These are phyloP conservation scores for Pterocles burchelli DNA, from an alignment of 2,113 vertebrate species.

Conservation along the genomic window DNA sequence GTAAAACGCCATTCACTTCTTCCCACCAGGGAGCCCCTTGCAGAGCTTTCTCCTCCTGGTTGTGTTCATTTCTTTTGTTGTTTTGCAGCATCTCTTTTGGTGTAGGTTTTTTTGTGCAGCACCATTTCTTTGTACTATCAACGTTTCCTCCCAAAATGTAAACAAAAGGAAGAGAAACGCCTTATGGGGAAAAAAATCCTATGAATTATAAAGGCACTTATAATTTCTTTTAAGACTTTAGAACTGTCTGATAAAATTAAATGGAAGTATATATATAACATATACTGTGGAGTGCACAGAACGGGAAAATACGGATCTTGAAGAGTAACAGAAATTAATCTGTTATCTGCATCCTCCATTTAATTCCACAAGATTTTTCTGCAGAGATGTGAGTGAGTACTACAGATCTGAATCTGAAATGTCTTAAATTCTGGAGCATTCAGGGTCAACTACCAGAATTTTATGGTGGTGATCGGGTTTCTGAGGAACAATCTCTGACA, in stretches of 20 bases:
- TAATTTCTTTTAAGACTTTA: background rate
- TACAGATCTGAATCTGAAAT: background rate
- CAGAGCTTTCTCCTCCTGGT: background rate
- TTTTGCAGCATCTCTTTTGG: slow-evolving; percentile 1
- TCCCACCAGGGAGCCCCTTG: background rate
- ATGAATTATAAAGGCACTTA: background rate
- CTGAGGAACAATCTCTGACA: background rate
- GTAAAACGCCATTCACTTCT: background rate
- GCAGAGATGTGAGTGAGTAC: background rate
- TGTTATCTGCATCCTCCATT: background rate
- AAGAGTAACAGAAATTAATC: background rate
- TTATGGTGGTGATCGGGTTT: background rate
- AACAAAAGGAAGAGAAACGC: background rate
- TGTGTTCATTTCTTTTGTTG: slow-evolving; percentile 22
- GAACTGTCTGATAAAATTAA: background rate
- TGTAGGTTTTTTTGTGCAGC: background rate
- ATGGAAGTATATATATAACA: background rate
- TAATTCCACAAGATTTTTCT: background rate
- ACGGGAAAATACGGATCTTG: background rate
- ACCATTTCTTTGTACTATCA: background rate
- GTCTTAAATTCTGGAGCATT: background rate
- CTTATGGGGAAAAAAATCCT: background rate
- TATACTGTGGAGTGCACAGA: background rate
- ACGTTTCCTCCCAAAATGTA: background rate
- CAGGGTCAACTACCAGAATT: background rate